Conservation (phyloP, 2,113 vertebrate species). For the Raja brachyura region DNA sequence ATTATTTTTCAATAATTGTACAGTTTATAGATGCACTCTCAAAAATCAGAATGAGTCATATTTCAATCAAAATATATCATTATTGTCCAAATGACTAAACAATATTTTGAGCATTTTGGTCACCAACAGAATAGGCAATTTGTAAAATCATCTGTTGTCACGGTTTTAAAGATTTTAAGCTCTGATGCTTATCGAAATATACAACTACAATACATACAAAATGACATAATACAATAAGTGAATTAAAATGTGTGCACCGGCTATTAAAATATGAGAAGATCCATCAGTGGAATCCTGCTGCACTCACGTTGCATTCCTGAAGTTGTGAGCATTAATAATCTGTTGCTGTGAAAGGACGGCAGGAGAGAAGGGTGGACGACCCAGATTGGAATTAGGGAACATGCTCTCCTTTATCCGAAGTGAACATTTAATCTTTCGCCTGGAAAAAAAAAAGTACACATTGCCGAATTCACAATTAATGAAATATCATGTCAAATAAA, state of each 20-base stretch:
- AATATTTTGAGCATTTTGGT: not conserved
- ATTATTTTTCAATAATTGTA: not conserved
- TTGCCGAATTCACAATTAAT: not conserved
- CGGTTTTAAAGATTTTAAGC: not conserved
- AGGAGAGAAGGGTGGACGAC: constrained; percentile 54
- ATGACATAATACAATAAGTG: not conserved
- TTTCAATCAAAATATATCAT: not conserved
- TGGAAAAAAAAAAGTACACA: constrained; percentile 9
- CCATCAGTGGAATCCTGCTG: not conserved
- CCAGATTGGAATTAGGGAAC: constrained; percentile 64
- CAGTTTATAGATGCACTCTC: not conserved
- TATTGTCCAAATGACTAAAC: not conserved
- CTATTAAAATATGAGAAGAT: constrained; percentile 3
- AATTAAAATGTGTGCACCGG: constrained; percentile 21
- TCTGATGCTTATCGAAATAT: not conserved
- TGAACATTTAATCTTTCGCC: constrained; percentile 53
- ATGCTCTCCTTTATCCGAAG: constrained; percentile 59
- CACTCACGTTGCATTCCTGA: constrained; percentile 63
- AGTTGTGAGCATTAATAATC: constrained; percentile 46
- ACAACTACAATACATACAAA: not conserved
- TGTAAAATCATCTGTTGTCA: not conserved
- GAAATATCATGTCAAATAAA: not conserved
- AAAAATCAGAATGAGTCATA: not conserved
- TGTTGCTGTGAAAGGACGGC: constrained; percentile 51
- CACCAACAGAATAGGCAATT: not conserved